phyloP scores from a whole-genome alignment of 2,113 vertebrate species.

The Embiotoca jacksoni region DNA sequence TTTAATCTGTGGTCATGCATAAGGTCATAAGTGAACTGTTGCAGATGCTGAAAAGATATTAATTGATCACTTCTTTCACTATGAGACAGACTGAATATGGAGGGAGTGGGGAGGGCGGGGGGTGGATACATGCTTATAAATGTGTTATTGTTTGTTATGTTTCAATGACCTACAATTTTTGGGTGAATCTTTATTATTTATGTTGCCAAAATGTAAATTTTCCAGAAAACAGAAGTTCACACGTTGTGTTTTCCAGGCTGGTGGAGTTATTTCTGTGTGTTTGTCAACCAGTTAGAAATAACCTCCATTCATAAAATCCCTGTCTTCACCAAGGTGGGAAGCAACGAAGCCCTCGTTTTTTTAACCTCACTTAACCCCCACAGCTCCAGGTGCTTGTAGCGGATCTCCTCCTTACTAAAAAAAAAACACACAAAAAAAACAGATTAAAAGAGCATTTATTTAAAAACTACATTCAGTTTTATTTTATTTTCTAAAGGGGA shows the following conservation, averaged over 20 bases:
- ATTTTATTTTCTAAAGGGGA: constrained; percentile 14
- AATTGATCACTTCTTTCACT: too few relatives aligned
- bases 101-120: too few relatives aligned
- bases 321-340: not conserved
- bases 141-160: too few relatives aligned
- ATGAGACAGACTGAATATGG: too few relatives aligned
- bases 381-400: not conserved
- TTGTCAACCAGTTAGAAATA: not conserved
- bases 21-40: not conserved
- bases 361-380: constrained; percentile 7
- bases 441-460: not conserved
- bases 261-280: not conserved
- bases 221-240: not conserved
- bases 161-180: too few relatives aligned
- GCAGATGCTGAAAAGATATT: too few relatives aligned
- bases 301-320: not conserved
- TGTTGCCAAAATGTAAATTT: too few relatives aligned
- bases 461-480: not conserved
- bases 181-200: too few relatives aligned
- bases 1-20: not conserved
- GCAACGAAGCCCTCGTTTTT: not conserved
- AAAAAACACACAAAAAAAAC: not conserved
- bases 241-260: not conserved
- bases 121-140: too few relatives aligned
- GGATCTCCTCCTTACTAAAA: not conserved